phyloP scores from a whole-genome alignment of 2,797 vertebrate genomes.

The Hafferia zeledoni region DNA sequence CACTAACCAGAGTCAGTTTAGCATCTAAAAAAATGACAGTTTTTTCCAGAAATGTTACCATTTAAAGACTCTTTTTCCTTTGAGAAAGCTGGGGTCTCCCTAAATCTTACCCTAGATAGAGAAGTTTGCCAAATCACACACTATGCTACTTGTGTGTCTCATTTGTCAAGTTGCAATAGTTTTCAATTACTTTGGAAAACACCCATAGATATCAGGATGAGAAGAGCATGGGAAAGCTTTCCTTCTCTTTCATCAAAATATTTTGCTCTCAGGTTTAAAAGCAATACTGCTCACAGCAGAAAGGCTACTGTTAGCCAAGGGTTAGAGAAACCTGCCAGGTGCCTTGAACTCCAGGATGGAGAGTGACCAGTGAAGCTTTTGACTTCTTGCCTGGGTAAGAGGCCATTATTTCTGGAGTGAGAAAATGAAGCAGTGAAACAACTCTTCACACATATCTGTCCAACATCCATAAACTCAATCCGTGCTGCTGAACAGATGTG shows the following conservation, averaged over 20 bases:
- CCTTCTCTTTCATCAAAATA: background rate
- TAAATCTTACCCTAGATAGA: background rate
- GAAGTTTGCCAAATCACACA: background rate
- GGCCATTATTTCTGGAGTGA: background rate
- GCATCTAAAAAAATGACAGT: background rate
- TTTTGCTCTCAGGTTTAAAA: background rate
- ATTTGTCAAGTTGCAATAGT: background rate
- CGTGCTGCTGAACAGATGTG: accelerated
- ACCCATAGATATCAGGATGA: background rate
- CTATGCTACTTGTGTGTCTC: background rate
- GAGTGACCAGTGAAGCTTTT: background rate
- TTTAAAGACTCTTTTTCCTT: background rate
- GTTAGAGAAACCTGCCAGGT: background rate
- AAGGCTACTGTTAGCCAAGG: background rate
- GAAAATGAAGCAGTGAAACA: background rate
- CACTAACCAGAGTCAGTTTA: background rate
- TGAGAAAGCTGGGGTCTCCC: background rate
- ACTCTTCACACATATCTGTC: background rate
- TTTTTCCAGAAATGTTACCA: background rate
- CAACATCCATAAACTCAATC: background rate
- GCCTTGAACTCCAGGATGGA: background rate
- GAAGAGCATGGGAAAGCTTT: background rate
- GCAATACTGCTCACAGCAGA: background rate
- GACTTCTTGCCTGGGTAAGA: background rate
- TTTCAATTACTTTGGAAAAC: background rate